These are phyloP conservation scores for Lepidurus packardi DNA, from an alignment of 1,140 invertebrate genomes.

Conservation along the genomic window DNA sequence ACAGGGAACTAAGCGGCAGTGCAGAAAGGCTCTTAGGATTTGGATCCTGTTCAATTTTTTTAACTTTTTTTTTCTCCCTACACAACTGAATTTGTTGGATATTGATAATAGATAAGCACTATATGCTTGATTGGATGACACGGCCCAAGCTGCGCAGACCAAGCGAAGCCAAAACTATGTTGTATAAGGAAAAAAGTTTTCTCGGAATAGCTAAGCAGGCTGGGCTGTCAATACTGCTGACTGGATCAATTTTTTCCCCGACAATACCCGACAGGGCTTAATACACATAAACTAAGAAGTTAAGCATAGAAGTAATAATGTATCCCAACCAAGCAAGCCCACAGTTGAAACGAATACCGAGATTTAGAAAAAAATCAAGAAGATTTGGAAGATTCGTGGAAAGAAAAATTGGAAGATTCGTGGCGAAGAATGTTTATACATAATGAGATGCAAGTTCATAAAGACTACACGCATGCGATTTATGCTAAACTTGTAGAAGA, in stretches of 20 bases:
- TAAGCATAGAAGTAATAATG: not conserved
- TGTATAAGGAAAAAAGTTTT: not conserved
- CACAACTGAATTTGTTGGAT: not conserved
- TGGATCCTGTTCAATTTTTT: not conserved
- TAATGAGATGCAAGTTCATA: too few species aligned
- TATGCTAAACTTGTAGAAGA: too few species aligned
- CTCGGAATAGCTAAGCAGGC: conserved; percentile 8
- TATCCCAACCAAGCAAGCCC: too few species aligned
- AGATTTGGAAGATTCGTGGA: too few species aligned
- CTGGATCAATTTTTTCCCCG: not conserved
- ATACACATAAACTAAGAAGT: not conserved
- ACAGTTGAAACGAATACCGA: too few species aligned
- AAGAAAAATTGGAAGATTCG: too few species aligned
- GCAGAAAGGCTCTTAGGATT: not conserved
- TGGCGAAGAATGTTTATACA: too few species aligned
- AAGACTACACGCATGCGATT: too few species aligned
- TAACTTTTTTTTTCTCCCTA: not conserved
- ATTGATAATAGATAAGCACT: not conserved
- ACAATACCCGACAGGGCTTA: not conserved
- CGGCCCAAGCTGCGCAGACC: not conserved
- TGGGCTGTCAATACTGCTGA: not conserved
- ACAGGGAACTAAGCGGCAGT: not conserved
- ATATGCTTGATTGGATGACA: not conserved
- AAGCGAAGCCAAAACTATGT: not conserved
- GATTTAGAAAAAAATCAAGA: too few species aligned